A percentile compares a stretch with the other conserved stretches of the same genome.
Evolutionary conservation across 2,797 vertebrate genomes (phyloP).

Genomic region (Leptodactylus fallax): DNA sequence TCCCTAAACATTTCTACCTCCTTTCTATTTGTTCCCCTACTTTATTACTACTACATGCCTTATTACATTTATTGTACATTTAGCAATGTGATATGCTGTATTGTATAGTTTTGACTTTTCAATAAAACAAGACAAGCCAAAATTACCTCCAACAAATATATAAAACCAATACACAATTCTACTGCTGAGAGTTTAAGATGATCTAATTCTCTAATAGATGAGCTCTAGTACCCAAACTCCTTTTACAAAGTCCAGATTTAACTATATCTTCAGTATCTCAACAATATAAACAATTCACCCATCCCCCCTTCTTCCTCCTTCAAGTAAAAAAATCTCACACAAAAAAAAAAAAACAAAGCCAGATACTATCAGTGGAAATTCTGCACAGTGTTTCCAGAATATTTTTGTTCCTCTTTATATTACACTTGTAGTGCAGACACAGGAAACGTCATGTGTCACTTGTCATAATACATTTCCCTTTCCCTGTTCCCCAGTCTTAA

Average conservation of each 20-base stretch:
- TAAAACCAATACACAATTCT: too few relatives aligned
- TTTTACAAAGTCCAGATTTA: not conserved
- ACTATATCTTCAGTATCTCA: not conserved
- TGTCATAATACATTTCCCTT: slow-evolving; percentile 51
- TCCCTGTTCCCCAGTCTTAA: slow-evolving; percentile 52
- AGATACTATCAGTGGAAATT: slow-evolving; percentile 22
- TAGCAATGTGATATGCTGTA: too few relatives aligned
- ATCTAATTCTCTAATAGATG: not conserved
- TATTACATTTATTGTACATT: too few relatives aligned
- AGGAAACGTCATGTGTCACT: slow-evolving; percentile 52
- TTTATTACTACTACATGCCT: too few relatives aligned
- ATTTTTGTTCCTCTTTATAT: slow-evolving; percentile 37
- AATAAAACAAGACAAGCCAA: too few relatives aligned
- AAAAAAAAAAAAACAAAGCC: slow-evolving; percentile 5
- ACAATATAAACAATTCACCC: not conserved
- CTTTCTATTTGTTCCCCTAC: too few relatives aligned
- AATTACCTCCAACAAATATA: too few relatives aligned
- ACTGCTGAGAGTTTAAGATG: not conserved
- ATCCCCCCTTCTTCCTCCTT: not conserved
- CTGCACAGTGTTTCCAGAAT: not conserved
- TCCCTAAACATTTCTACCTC: too few relatives aligned
- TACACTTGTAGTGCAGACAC: slow-evolving; percentile 42
- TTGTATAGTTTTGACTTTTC: too few relatives aligned
- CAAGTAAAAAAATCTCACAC: not conserved
- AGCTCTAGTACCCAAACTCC: not conserved